A percentile compares a stretch with the other conserved stretches of the same genome.
Conservation (phyloP, 2,113 vertebrate genomes). For the Progne subis region DNA sequence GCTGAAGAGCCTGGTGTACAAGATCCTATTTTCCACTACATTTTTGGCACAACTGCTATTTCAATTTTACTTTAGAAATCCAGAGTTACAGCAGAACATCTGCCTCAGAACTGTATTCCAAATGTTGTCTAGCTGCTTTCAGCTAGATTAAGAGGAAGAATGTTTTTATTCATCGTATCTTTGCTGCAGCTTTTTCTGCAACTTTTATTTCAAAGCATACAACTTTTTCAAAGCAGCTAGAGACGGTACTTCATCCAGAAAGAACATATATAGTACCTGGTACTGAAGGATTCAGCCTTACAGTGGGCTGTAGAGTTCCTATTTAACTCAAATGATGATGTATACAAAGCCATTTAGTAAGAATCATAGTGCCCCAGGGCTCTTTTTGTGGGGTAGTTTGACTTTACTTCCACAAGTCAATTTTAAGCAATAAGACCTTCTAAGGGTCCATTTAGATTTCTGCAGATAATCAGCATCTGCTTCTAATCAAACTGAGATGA, state of each 20-base stretch:
- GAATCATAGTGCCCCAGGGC: not conserved
- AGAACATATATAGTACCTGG: not conserved
- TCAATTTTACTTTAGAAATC: not conserved
- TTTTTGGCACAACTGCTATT: not conserved
- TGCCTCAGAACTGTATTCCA: not conserved
- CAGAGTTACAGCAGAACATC: not conserved
- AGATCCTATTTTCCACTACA: not conserved
- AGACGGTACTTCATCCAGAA: not conserved
- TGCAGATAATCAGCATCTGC: slow-evolving; percentile 67
- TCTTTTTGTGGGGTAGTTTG: not conserved
- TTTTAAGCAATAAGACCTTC: slow-evolving; percentile 62
- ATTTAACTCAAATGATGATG: not conserved
- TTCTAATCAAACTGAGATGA: slow-evolving; percentile 71
- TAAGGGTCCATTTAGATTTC: slow-evolving; percentile 61
- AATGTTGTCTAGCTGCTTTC: not conserved
- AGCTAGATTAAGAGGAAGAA: not conserved
- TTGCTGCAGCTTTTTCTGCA: not conserved
- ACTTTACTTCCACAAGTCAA: slow-evolving; percentile 47
- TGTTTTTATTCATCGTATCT: not conserved
- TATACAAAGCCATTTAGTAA: not conserved
- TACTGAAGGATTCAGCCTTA: not conserved
- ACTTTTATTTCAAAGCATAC: not conserved
- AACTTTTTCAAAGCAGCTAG: not conserved
- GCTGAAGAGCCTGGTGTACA: not conserved
- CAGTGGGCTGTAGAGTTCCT: not conserved